These are phyloP conservation scores for Andricus grossulariae DNA, from an alignment of 1,140 invertebrate genomes.

Conservation along the genomic window DNA sequence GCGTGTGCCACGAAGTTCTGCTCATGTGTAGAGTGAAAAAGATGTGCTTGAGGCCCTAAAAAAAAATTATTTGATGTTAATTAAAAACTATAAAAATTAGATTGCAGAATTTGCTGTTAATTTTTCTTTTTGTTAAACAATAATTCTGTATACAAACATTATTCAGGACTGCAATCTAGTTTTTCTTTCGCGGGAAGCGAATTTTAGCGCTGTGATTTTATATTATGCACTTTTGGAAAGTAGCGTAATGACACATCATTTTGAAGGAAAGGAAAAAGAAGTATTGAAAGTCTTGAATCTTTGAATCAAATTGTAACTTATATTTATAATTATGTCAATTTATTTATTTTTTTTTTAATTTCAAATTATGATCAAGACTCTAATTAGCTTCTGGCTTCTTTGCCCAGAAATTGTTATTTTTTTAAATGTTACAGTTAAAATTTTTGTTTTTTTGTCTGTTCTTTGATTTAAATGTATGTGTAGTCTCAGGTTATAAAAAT, in stretches of 20 bases:
- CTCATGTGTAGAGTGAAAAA: constrained; percentile 93
- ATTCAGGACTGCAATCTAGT: not conserved
- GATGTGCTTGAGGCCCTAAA: constrained; percentile 91
- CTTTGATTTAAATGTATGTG: constrained; percentile 1
- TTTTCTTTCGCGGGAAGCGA: too few relatives aligned
- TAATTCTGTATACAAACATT: not conserved
- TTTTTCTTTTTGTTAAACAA: too few relatives aligned
- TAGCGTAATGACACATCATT: too few relatives aligned
- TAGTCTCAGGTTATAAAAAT: not conserved
- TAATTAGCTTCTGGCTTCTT: too few relatives aligned
- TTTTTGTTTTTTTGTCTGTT: not conserved
- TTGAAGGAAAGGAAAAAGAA: not conserved
- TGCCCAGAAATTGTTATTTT: not conserved
- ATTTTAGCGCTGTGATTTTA: not conserved
- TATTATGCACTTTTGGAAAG: not conserved
- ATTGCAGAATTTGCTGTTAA: too few relatives aligned
- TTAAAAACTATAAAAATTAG: constrained; percentile 1
- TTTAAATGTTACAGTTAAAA: not conserved
- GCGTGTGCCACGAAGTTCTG: constrained; percentile 94
- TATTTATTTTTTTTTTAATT: too few relatives aligned
- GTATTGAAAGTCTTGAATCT: not conserved
- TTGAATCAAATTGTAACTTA: too few relatives aligned
- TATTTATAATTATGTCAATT: too few relatives aligned
- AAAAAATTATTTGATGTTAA: constrained; percentile 49
- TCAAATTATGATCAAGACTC: too few relatives aligned